These are phyloP conservation scores for Caerostris darwini DNA, from an alignment of 1,140 invertebrate species.

Conservation along the genomic window DNA sequence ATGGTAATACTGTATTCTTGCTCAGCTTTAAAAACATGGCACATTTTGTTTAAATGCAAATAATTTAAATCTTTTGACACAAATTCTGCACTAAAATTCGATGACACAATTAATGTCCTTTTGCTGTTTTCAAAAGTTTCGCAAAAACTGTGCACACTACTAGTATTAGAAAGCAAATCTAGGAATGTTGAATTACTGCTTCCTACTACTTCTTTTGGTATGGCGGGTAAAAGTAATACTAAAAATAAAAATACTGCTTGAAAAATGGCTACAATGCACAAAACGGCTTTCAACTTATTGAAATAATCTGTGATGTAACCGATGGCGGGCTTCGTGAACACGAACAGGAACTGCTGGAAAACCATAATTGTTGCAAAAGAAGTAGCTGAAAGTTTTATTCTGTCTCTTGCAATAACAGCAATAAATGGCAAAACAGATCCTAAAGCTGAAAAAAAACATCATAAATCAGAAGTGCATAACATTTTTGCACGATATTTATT, in stretches of 20 bases:
- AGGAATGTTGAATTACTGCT: background rate
- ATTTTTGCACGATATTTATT: background rate
- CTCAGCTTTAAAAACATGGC: background rate
- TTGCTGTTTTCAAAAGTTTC: background rate
- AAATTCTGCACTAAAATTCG: background rate
- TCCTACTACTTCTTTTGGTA: background rate
- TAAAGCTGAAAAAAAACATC: conserved; percentile 7
- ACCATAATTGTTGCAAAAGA: background rate
- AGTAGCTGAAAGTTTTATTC: conserved; percentile 12
- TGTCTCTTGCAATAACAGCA: background rate
- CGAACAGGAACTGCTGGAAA: background rate
- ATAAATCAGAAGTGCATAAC: background rate
- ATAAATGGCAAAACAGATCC: background rate
- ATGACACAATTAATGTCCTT: background rate
- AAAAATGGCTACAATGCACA: background rate
- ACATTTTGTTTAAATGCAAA: background rate
- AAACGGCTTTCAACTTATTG: conserved; percentile 25
- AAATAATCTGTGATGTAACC: conserved; percentile 47
- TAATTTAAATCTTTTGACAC: background rate
- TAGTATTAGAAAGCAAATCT: background rate
- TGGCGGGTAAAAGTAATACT: conserved; percentile 27
- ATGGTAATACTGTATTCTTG: background rate
- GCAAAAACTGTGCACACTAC: background rate
- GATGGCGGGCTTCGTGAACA: conserved; percentile 14
- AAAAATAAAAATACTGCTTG: background rate